phyloP scores from a whole-genome alignment of 2,888 invertebrate species.

The Philereme vetulata region DNA sequence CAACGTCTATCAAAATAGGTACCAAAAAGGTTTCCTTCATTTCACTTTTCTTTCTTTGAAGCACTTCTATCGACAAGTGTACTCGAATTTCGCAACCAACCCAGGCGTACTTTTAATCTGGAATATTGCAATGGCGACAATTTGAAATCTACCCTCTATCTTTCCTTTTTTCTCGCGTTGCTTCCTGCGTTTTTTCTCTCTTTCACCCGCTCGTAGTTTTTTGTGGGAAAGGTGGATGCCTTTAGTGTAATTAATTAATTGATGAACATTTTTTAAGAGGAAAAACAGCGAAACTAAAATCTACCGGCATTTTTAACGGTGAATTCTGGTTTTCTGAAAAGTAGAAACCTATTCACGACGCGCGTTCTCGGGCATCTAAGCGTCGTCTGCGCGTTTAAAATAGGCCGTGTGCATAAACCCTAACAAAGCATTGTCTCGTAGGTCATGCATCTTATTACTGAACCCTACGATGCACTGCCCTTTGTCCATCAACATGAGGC shows the following conservation, averaged over 20 bases:
- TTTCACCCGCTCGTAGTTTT: slow-evolving; percentile 26
- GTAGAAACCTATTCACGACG: not conserved
- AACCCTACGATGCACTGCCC: no score
- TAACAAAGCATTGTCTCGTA: no score
- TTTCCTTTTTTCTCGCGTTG: slow-evolving; percentile 29
- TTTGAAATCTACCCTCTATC: slow-evolving; percentile 54
- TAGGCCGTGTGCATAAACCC: no score
- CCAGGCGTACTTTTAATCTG: slow-evolving; percentile 81
- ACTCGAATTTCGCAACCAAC: slow-evolving; percentile 61
- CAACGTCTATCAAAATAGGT: no score
- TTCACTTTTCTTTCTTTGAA: not conserved
- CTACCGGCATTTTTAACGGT: slow-evolving; percentile 9
- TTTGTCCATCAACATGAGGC: no score
- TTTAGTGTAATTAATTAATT: slow-evolving; percentile 32
- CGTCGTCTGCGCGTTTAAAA: no score
- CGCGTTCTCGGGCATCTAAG: no score
- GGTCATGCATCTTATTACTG: no score
- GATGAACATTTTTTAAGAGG: slow-evolving; percentile 22
- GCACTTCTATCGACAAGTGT: slow-evolving; percentile 31
- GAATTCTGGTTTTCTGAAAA: slow-evolving; percentile 6
- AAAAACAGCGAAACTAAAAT: slow-evolving; percentile 2
- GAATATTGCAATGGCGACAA: slow-evolving; percentile 78
- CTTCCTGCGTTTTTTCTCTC: slow-evolving; percentile 16
- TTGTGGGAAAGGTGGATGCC: slow-evolving; percentile 14
- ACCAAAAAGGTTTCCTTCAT: no score